A percentile compares a stretch with the other conserved stretches of the same genome.
Evolutionary conservation across 2,888 invertebrate genomes (phyloP).

Genomic region (Mythimna impura): DNA sequence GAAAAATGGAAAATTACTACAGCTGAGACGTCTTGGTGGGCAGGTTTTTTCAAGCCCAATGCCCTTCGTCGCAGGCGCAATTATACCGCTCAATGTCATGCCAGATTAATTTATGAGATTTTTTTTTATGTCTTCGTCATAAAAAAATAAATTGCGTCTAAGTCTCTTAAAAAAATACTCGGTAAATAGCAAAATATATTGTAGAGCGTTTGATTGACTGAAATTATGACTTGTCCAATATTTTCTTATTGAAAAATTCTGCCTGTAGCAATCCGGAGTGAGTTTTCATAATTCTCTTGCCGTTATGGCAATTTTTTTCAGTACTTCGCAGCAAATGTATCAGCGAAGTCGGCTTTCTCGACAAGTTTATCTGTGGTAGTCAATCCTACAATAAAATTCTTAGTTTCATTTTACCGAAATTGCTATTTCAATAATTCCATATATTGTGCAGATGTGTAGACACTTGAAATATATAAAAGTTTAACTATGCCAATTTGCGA

Average conservation of each 20-base stretch:
- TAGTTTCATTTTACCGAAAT: too few species aligned
- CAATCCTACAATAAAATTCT: too few species aligned
- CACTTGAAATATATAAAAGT: too few species aligned
- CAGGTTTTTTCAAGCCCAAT: slow-evolving; percentile 51
- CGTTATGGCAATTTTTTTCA: too few species aligned
- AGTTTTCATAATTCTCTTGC: too few species aligned
- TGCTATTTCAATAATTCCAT: too few species aligned
- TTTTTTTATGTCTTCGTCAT: slow-evolving; percentile 33
- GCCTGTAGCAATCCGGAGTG: too few species aligned
- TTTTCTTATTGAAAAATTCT: not conserved
- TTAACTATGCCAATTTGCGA: too few species aligned
- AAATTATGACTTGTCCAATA: not conserved
- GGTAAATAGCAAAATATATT: not conserved
- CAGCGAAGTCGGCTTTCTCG: too few species aligned
- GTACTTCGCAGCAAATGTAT: too few species aligned
- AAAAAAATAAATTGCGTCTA: slow-evolving; percentile 33
- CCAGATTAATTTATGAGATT: slow-evolving; percentile 56
- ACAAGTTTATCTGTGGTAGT: too few species aligned
- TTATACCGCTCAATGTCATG: slow-evolving; percentile 62
- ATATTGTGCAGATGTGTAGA: too few species aligned
- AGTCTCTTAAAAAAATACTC: not conserved
- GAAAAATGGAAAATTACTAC: slow-evolving; percentile 63
- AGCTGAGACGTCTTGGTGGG: slow-evolving; percentile 28
- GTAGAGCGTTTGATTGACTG: not conserved
- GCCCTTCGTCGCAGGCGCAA: slow-evolving; percentile 59